Evolutionary conservation across 2,888 invertebrate genomes (phyloP).

Genomic region (Melolontha melolontha): DNA sequence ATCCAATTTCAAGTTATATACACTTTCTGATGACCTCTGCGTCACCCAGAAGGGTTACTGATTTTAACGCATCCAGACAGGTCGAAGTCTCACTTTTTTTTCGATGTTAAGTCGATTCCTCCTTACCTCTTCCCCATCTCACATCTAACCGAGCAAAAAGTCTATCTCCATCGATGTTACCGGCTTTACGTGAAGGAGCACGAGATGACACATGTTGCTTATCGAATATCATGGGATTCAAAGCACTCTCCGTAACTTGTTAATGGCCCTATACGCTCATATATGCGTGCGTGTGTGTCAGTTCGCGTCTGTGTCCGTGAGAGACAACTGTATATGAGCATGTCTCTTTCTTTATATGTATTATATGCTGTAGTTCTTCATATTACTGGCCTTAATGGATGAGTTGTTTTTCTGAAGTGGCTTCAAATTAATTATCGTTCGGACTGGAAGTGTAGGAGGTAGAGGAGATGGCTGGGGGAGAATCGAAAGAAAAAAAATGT

Average conservation of each 20-base stretch:
- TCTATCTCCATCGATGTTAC: slow-evolving; percentile 22
- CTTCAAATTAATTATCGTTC: slow-evolving; percentile 61
- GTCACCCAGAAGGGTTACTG: slow-evolving; percentile 35
- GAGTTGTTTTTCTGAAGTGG: slow-evolving; percentile 63
- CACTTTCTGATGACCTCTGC: slow-evolving; percentile 38
- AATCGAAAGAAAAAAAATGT: slow-evolving; percentile 43
- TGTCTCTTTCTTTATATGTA: slow-evolving; percentile 14
- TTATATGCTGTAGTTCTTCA: slow-evolving; percentile 40
- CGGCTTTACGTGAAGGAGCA: slow-evolving; percentile 41
- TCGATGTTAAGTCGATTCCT: slow-evolving; percentile 18
- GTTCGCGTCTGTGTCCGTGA: background rate
- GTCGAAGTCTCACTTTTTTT: slow-evolving; percentile 49
- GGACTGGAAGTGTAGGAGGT: slow-evolving; percentile 6
- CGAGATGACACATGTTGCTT: slow-evolving; percentile 54
- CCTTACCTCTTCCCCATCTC: slow-evolving; percentile 22
- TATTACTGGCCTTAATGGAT: slow-evolving; percentile 59
- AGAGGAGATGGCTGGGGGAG: slow-evolving; percentile 5
- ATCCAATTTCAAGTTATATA: slow-evolving; percentile 30
- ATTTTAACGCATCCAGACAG: slow-evolving; percentile 48
- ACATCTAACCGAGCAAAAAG: slow-evolving; percentile 10
- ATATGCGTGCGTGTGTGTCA: background rate
- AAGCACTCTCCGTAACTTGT: slow-evolving; percentile 44
- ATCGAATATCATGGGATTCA: slow-evolving; percentile 54
- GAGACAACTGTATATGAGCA: slow-evolving; percentile 32
- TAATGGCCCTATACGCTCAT: slow-evolving; percentile 44